Conservation (phyloP, 2,113 vertebrate species). For the Elachura formosa region DNA sequence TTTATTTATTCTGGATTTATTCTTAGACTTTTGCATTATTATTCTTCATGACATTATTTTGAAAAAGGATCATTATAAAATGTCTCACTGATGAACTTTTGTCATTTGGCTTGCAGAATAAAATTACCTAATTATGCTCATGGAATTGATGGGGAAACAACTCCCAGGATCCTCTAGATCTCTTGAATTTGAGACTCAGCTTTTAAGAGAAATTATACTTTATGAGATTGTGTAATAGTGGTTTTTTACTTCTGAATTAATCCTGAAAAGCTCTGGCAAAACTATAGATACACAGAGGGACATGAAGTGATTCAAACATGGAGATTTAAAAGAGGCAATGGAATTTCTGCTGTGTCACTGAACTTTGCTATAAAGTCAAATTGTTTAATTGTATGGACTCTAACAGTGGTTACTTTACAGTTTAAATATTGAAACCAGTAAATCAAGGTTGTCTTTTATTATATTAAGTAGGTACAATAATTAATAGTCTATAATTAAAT, state of each 20-base stretch:
- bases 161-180: not conserved
- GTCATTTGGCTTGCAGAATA: not conserved
- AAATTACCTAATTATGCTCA: not conserved
- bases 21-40: not conserved
- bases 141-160: not conserved
- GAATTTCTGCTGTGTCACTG: not conserved
- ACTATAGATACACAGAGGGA: not conserved
- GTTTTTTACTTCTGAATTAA: not conserved
- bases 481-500: not conserved
- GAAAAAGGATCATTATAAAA: not conserved
- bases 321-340: not conserved
- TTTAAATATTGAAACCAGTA: not conserved
- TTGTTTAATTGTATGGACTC: not conserved
- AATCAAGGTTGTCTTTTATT: not conserved
- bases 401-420: not conserved
- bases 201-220: not conserved
- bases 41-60: not conserved
- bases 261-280: not conserved
- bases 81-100: not conserved
- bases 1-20: not conserved
- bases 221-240: not conserved
- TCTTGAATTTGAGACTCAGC: not conserved
- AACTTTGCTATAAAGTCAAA: not conserved
- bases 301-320: not conserved
- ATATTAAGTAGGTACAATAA: not conserved